phyloP scores from a whole-genome alignment of 2,113 vertebrate species.

The Gopherus evgoodei region DNA sequence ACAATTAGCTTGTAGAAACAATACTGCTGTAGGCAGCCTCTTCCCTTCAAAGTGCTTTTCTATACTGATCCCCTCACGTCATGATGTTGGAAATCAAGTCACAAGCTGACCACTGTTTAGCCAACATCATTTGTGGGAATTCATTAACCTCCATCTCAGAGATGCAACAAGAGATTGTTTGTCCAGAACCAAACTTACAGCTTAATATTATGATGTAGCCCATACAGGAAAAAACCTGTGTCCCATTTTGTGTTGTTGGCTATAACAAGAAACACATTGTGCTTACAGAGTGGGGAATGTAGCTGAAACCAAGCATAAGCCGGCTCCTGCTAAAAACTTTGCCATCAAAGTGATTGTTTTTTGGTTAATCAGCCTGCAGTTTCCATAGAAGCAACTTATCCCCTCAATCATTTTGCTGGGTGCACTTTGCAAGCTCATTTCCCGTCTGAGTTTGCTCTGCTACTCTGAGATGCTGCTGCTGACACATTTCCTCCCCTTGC shows the following conservation, averaged over 20 bases:
- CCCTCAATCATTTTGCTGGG: conserved; percentile 52
- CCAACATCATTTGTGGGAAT: conserved; percentile 84
- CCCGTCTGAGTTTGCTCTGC: conserved; percentile 54
- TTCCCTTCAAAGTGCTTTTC: conserved; percentile 83
- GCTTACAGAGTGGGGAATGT: conserved; percentile 54
- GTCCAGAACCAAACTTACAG: conserved; percentile 77
- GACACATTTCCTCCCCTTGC: conserved; percentile 68
- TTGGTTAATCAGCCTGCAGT: conserved; percentile 52
- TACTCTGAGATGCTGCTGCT: conserved; percentile 69
- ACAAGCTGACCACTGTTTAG: conserved; percentile 80
- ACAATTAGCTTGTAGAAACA: conserved; percentile 84
- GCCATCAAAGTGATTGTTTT: conserved; percentile 65
- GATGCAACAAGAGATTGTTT: conserved; percentile 80
- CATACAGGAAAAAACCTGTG: conserved; percentile 75
- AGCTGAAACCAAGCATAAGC: conserved; percentile 54
- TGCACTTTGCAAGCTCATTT: conserved; percentile 66
- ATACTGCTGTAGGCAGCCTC: conserved; percentile 82
- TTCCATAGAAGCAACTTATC: conserved; percentile 63
- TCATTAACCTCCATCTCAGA: conserved; percentile 77
- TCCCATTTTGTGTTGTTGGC: conserved; percentile 23
- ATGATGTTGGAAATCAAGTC: conserved; percentile 73
- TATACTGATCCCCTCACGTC: conserved; percentile 78
- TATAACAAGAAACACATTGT: conserved; percentile 82
- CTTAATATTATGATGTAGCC: conserved; percentile 76
- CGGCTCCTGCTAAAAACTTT: conserved; percentile 54